Evolutionary conservation across 2,888 invertebrate species (phyloP).

Genomic region (Incurvaria masculella): DNA sequence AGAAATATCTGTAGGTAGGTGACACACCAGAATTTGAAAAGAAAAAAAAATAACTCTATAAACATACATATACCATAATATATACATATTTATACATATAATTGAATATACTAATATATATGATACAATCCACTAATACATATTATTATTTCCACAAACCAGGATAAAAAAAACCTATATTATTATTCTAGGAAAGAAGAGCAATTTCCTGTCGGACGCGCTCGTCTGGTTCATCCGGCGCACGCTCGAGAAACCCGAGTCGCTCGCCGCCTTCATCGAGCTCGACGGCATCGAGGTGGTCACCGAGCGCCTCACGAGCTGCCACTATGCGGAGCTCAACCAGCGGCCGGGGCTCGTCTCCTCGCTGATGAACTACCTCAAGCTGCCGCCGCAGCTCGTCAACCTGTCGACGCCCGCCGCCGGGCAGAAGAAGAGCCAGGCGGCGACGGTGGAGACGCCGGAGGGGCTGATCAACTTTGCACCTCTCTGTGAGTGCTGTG

Average conservation of each 20-base stretch:
- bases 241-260: slow-evolving; percentile 73
- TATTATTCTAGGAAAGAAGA: slow-evolving; percentile 28
- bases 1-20: too few relatives aligned
- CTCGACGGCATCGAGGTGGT: slow-evolving; percentile 74
- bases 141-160: too few relatives aligned
- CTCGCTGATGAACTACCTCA: slow-evolving; percentile 61
- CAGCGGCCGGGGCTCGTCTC: slow-evolving; percentile 66
- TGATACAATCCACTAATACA: slow-evolving; percentile 10
- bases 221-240: slow-evolving; percentile 80
- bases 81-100: too few relatives aligned
- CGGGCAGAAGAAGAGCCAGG: slow-evolving; percentile 38
- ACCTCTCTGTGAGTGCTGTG: slow-evolving; percentile 66
- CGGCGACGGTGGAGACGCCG: slow-evolving; percentile 58
- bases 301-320: slow-evolving; percentile 73
- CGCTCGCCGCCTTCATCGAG: slow-evolving; percentile 70
- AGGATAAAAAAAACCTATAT: too few relatives aligned
- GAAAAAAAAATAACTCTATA: too few relatives aligned
- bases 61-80: too few relatives aligned
- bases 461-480: slow-evolving; percentile 87
- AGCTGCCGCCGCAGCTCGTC: slow-evolving; percentile 47
- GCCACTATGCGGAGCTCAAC: slow-evolving; percentile 69
- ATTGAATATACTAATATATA: too few relatives aligned
- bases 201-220: slow-evolving; percentile 71
- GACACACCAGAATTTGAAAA: too few relatives aligned
- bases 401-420: slow-evolving; percentile 51